A percentile compares a stretch with the other conserved stretches of the same genome.
phyloP scores from a whole-genome alignment of 2,797 vertebrate species.

The Falco columbarius region DNA sequence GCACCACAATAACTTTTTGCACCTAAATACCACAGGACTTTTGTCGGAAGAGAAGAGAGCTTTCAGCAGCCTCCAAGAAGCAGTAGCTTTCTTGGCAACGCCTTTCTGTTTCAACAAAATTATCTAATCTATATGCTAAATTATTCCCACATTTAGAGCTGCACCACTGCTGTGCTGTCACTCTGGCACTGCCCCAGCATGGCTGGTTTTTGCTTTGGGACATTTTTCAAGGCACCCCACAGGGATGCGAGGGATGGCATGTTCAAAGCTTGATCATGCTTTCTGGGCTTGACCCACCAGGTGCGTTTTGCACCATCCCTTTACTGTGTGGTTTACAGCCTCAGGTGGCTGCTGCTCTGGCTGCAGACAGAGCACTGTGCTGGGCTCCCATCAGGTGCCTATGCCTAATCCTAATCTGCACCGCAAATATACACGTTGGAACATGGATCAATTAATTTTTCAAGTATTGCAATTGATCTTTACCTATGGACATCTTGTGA shows the following conservation, averaged over 20 bases:
- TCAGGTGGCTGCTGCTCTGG: neutral
- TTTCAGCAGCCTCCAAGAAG: neutral
- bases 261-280: neutral
- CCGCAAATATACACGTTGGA: neutral
- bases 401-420: neutral
- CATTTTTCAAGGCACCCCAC: neutral
- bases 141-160: neutral
- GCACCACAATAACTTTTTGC: neutral
- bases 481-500: neutral
- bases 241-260: neutral
- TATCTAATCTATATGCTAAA: constrained; percentile 20
- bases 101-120: neutral
- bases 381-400: neutral
- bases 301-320: fast-evolving
- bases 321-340: neutral
- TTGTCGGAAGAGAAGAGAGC: neutral
- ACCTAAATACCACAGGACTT: neutral
- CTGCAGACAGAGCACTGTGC: neutral
- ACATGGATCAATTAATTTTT: neutral
- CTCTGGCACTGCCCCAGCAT: neutral
- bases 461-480: neutral
- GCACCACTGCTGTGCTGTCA: neutral
- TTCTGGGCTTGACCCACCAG: neutral
- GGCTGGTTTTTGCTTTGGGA: neutral
- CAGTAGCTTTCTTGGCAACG: neutral